Base-by-base conservation (phyloP, 2,888 invertebrate genomes). In the Mythimna vitellina region DNA sequence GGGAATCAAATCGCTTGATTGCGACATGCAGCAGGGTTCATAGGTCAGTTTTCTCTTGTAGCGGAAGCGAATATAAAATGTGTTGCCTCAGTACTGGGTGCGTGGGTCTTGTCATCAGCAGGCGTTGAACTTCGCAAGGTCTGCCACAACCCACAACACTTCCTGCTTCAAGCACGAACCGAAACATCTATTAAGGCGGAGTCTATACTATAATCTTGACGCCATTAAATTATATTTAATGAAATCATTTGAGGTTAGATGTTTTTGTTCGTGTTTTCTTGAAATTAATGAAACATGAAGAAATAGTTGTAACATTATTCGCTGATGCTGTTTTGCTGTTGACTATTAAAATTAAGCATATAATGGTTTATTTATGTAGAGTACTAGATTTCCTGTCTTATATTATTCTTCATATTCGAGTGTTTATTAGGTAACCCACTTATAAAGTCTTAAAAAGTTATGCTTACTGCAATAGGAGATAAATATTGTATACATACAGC, bases 111-210 rank as follows among this genome's bases (percentile, higher is more conserved):
- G 87, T 83, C 88, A 89, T 89, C 90, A 86, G 70, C 86, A 82
- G 89, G 89, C 93, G 92, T 91, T 93, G 94, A 94, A 94, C 94
- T 91, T 89, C 84, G 86, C 93, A 92, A 94, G 94, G 93, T 90
- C 92, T 79, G 83, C 77, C 85, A 17, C 46, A 46, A 46, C 17
- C 46, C 46, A 46, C 46, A 72, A 76, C 61, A 76, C 86, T 93
- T 94, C 93, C 93, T 93, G 91, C 89, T 85, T 92, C 86, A 84
- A 87, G 84, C 86, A 83, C 83, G 80, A 87, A 87, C 82, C 86
- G 78, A 89, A 89, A 65, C 82, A 56, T 38, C 87, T 86, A 81
- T 86, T 74, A 84, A 89, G 81, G 87, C 85, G 76, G 71, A 75
- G 82, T 84, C 76, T 85, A 88, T 87, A 88, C 74, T 67, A 53